phyloP scores from a whole-genome alignment of 2,113 vertebrate species.

The Regulus satrapa region DNA sequence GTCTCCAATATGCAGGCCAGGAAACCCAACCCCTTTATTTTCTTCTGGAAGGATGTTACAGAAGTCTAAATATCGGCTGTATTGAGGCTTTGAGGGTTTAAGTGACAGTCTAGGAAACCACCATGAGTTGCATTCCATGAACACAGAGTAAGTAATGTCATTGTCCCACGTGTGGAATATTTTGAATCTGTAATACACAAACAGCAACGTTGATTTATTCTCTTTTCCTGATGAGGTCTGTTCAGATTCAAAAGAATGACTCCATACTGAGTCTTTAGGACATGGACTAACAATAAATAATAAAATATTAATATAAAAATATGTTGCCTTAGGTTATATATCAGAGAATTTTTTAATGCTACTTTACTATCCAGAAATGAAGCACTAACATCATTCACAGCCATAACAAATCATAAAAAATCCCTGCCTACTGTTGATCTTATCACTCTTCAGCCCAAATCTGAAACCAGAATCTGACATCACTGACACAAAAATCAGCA shows the following conservation, averaged over 20 bases:
- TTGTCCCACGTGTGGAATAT: neutral
- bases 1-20: neutral
- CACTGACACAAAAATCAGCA: neutral
- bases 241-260: neutral
- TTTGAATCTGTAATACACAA: neutral
- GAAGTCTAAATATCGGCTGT: neutral
- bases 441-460: neutral
- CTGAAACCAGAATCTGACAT: neutral
- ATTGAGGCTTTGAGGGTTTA: neutral
- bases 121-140: neutral
- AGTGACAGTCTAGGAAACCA: neutral
- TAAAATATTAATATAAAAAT: neutral
- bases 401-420: neutral
- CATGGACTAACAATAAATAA: neutral
- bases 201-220: neutral
- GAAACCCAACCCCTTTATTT: neutral
- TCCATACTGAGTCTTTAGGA: neutral
- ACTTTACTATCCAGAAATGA: neutral
- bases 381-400: neutral
- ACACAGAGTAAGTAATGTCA: neutral
- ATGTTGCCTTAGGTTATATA: neutral
- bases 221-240: neutral
- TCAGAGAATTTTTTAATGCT: neutral
- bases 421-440: neutral
- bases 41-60: neutral